Percentiles rank a stretch among this genome's conserved stretches.
Evolutionary conservation across 1,140 invertebrate species (phyloP).

Genomic region (Drosophila novamexicana): DNA sequence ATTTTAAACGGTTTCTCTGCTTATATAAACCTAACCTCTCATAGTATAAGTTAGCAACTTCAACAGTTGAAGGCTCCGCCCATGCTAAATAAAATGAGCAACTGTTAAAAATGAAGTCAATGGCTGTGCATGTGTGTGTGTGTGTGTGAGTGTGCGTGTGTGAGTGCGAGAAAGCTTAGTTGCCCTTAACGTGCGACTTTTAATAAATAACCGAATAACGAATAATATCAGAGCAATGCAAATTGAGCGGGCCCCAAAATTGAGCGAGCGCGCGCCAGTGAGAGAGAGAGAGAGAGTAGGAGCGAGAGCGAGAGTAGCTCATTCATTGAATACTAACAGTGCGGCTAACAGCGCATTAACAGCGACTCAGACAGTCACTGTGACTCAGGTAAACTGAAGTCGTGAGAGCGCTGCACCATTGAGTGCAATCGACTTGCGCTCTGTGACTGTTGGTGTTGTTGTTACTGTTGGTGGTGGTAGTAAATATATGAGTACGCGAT

Average conservation of each 20-base stretch:
- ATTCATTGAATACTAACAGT: conserved; percentile 44
- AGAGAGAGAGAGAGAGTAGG: conserved; percentile 13
- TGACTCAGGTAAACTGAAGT: conserved; percentile 32
- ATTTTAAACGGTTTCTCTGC: conserved; percentile 12
- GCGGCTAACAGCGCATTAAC: conserved; percentile 42
- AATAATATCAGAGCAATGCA: conserved; percentile 81
- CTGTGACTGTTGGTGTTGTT: conserved; percentile 1
- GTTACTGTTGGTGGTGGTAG: conserved; percentile 17
- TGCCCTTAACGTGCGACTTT: conserved; percentile 56
- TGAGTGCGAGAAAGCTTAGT: conserved; percentile 41
- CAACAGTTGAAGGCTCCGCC: conserved; percentile 58
- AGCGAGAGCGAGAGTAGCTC: conserved; percentile 15
- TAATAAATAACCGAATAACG: conserved; percentile 77
- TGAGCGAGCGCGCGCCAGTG: conserved; percentile 4
- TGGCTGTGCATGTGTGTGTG: conserved; percentile 20
- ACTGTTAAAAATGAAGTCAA: conserved; percentile 78
- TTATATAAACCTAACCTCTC: conserved; percentile 1
- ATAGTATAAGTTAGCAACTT: conserved; percentile 16
- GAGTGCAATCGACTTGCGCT: conserved; percentile 39
- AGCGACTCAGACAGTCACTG: conserved; percentile 32
- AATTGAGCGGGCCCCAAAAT: conserved; percentile 46
- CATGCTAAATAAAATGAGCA: conserved; percentile 70
- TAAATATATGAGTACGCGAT: conserved; percentile 21
- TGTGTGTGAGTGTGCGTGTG: conserved; percentile 10
- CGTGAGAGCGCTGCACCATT: conserved; percentile 33